These are phyloP conservation scores for Taenioides sp. DNA, from an alignment of 2,797 vertebrate species.

Conservation along the genomic window DNA sequence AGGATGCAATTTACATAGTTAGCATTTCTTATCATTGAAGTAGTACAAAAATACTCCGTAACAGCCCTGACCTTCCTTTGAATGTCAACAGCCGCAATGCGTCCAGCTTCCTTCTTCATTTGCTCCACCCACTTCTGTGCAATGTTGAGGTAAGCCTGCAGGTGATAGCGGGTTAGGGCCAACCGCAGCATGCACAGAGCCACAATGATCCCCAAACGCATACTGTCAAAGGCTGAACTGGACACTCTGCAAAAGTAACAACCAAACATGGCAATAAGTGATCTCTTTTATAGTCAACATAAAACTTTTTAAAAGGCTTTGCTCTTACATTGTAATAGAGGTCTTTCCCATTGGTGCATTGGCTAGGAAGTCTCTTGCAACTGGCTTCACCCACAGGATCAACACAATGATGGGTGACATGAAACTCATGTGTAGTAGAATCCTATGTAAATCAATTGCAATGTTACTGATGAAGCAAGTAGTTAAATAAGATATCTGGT, in stretches of 20 bases:
- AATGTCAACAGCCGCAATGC: constrained; percentile 88
- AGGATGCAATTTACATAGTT: background rate
- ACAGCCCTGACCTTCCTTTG: constrained; percentile 83
- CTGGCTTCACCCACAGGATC: constrained; percentile 89
- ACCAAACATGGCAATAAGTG: background rate
- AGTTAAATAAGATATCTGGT: background rate
- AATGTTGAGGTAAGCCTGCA: constrained; percentile 94
- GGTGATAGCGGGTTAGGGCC: constrained; percentile 81
- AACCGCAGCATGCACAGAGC: constrained; percentile 82
- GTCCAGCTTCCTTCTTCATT: constrained; percentile 89
- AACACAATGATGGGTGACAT: constrained; percentile 86
- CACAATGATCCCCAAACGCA: constrained; percentile 87
- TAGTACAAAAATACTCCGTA: background rate
- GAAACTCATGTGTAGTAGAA: constrained; percentile 88
- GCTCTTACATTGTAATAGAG: constrained; percentile 84
- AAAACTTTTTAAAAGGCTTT: background rate
- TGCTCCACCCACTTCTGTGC: constrained; percentile 89
- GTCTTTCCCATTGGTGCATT: constrained; percentile 83
- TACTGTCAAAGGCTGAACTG: constrained; percentile 80
- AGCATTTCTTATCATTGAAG: background rate
- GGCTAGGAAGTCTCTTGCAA: constrained; percentile 88
- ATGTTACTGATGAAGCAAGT: background rate
- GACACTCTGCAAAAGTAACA: constrained; percentile 76
- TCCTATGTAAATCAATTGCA: constrained; percentile 63
- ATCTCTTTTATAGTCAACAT: background rate